Conservation (phyloP, 2,888 invertebrate genomes). For the Lissonota sp. region DNA sequence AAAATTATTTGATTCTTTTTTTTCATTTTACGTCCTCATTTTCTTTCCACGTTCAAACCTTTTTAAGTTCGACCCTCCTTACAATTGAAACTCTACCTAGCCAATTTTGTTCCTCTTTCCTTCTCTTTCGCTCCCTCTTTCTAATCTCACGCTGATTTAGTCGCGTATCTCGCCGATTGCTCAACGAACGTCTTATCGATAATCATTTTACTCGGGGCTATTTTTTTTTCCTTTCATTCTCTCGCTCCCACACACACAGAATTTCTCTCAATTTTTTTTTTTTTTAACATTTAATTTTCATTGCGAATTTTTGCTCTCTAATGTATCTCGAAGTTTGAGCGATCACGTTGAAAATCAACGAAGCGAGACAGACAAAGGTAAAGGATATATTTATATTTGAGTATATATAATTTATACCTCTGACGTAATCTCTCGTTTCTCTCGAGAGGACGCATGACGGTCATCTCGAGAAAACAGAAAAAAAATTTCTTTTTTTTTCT, state of each 20-base stretch:
- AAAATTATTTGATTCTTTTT: conserved; percentile 51
- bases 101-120: conserved; percentile 46
- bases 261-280: conserved; percentile 16
- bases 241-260: background rate
- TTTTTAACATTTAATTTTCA: background rate
- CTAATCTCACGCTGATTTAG: conserved; percentile 42
- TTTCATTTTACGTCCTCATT: conserved; percentile 40
- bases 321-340: background rate
- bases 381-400: conserved; percentile 19
- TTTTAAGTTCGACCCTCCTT: background rate
- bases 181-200: conserved; percentile 28
- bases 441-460: background rate
- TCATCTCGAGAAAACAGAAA: conserved; percentile 7
- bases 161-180: conserved; percentile 41
- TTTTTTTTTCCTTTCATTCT: conserved; percentile 13
- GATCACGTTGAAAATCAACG: conserved; percentile 17
- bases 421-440: background rate
- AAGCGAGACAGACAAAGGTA: conserved; percentile 25
- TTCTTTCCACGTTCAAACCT: conserved; percentile 41
- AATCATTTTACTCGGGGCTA: conserved; percentile 5
- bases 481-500: conserved; percentile 7
- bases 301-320: background rate
- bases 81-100: conserved; percentile 64
- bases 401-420: conserved; percentile 5
- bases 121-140: conserved; percentile 1